These are phyloP conservation scores for Hippocampus kuda DNA, from an alignment of 2,797 vertebrate genomes.

Conservation along the genomic window DNA sequence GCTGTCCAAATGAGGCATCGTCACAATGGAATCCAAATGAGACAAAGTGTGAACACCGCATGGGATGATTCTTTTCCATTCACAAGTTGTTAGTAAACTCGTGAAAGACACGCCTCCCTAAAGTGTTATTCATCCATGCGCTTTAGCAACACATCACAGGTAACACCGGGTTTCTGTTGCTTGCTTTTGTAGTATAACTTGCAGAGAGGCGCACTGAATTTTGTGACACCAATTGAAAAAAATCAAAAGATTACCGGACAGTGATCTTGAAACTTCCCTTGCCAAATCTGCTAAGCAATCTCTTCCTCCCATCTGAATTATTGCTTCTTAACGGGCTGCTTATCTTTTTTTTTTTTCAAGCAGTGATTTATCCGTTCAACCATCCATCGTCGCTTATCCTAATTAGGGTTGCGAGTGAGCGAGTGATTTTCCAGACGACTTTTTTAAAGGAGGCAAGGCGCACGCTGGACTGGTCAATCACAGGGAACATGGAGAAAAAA, in stretches of 20 bases:
- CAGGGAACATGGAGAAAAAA: not conserved
- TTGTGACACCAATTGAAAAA: not conserved
- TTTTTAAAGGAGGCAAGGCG: not conserved
- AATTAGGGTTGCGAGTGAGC: not conserved
- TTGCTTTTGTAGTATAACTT: constrained; percentile 38
- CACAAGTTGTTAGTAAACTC: constrained; percentile 44
- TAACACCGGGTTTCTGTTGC: constrained; percentile 38
- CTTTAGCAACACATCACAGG: constrained; percentile 35
- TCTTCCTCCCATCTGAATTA: not conserved
- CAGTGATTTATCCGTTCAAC: not conserved
- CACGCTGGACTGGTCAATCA: not conserved
- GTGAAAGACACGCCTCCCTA: constrained; percentile 32
- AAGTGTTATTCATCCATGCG: constrained; percentile 35
- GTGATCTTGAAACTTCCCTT: not conserved
- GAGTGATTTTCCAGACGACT: no score
- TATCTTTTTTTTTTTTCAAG: not conserved
- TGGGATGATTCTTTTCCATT: constrained; percentile 47
- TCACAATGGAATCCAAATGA: constrained; percentile 37
- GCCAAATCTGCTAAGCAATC: no score
- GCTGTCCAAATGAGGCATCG: constrained; percentile 35
- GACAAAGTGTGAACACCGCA: constrained; percentile 34
- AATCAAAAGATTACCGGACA: not conserved
- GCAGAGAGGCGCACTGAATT: not conserved
- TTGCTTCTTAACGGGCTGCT: not conserved
- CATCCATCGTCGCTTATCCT: not conserved